phyloP scores from a whole-genome alignment of 2,113 vertebrate species.

The Sclerurus mexicanus region DNA sequence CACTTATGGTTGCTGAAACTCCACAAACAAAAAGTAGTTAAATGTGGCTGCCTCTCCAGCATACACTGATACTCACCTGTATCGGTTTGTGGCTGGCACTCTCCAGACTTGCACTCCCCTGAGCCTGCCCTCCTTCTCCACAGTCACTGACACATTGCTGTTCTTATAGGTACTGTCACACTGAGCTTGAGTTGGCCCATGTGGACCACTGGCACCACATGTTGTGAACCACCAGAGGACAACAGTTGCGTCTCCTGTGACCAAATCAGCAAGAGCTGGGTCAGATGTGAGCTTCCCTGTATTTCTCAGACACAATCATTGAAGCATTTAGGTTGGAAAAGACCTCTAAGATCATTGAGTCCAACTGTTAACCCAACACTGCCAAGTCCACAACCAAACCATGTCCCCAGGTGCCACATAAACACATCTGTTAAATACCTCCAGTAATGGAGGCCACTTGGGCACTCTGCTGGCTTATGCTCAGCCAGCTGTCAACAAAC shows the following conservation, averaged over 20 bases:
- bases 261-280: neutral
- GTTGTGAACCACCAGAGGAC: conserved; percentile 82
- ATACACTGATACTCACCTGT: conserved; percentile 71
- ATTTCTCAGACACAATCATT: neutral
- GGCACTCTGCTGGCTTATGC: neutral
- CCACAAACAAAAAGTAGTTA: neutral
- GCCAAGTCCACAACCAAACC: neutral
- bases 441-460: neutral
- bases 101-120: conserved; percentile 86
- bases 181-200: conserved; percentile 86
- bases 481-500: neutral
- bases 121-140: conserved; percentile 77
- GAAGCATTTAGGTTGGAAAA: neutral
- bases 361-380: neutral
- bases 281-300: neutral
- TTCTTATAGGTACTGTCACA: conserved; percentile 83
- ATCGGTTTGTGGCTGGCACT: conserved; percentile 81
- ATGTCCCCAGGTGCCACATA: neutral
- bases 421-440: neutral
- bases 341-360: neutral
- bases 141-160: conserved; percentile 78
- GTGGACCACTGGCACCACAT: conserved; percentile 83
- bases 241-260: conserved; percentile 3
- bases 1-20: neutral
- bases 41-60: neutral